Conservation (phyloP, 2,113 vertebrate species). For the Aphyosemion australe region DNA sequence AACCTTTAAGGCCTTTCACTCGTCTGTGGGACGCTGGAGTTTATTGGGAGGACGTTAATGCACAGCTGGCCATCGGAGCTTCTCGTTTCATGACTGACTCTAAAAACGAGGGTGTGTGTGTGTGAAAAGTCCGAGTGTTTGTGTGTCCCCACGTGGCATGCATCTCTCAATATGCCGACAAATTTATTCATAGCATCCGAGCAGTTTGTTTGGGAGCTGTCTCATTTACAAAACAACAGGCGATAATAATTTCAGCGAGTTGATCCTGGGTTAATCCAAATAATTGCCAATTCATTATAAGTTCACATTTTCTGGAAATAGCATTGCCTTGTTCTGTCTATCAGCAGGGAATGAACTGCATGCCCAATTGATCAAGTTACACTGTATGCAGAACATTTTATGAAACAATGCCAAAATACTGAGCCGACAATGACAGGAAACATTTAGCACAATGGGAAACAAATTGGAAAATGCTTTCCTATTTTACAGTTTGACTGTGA, state of each 20-base stretch:
- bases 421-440: constrained; percentile 21
- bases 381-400: constrained; percentile 15
- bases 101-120: constrained; percentile 47
- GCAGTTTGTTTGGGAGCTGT: constrained; percentile 65
- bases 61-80: constrained; percentile 62
- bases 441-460: constrained; percentile 7
- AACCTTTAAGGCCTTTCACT: constrained; percentile 67
- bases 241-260: constrained; percentile 65
- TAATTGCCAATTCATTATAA: constrained; percentile 67
- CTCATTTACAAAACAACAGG: constrained; percentile 74
- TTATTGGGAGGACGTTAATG: constrained; percentile 72
- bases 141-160: constrained; percentile 25
- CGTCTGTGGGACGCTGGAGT: constrained; percentile 57
- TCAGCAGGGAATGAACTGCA: constrained; percentile 31
- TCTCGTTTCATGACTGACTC: constrained; percentile 44
- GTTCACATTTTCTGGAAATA: constrained; percentile 59
- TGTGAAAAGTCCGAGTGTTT: constrained; percentile 27
- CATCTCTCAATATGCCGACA: constrained; percentile 49
- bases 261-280: constrained; percentile 72
- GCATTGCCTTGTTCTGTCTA: constrained; percentile 50
- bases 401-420: constrained; percentile 16
- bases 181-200: constrained; percentile 64
- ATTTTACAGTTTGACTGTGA: background rate
- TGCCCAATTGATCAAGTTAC: constrained; percentile 42
- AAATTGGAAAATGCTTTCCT: constrained; percentile 7